A percentile compares a stretch with the other conserved stretches of the same genome.
Conservation (phyloP, 2,888 invertebrate species). For the Eupithecia insigniata region DNA sequence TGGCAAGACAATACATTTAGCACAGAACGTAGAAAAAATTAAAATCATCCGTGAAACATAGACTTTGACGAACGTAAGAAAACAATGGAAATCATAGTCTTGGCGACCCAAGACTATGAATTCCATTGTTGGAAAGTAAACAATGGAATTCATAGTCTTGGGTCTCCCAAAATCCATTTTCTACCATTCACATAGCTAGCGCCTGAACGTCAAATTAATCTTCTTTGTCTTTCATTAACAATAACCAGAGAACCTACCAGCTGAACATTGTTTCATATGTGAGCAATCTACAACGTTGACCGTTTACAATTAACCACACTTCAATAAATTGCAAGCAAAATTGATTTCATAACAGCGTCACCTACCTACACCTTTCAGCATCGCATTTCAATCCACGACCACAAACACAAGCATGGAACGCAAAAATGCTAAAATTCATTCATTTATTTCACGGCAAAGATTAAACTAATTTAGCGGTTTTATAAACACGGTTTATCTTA, state of each 20-base stretch:
- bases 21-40: no score
- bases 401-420: background rate
- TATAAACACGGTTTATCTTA: constrained; percentile 8
- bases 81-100: background rate
- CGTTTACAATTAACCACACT: no score
- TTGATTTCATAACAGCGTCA: background rate
- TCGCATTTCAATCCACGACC: background rate
- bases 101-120: no score
- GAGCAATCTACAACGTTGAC: background rate
- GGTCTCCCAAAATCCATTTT: background rate
- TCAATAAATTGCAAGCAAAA: background rate
- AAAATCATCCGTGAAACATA: no score
- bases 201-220: background rate
- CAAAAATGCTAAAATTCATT: background rate
- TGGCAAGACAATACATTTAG: no score
- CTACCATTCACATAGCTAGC: background rate
- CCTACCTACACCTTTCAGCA: background rate
- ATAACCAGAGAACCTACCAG: background rate
- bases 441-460: constrained; percentile 1
- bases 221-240: background rate
- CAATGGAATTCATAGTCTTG: background rate
- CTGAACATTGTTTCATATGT: background rate
- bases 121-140: background rate
- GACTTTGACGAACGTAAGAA: background rate
- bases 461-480: constrained; percentile 11